Evolutionary conservation across 2,888 invertebrate species (phyloP).

Genomic region (Crematogaster levior): DNA sequence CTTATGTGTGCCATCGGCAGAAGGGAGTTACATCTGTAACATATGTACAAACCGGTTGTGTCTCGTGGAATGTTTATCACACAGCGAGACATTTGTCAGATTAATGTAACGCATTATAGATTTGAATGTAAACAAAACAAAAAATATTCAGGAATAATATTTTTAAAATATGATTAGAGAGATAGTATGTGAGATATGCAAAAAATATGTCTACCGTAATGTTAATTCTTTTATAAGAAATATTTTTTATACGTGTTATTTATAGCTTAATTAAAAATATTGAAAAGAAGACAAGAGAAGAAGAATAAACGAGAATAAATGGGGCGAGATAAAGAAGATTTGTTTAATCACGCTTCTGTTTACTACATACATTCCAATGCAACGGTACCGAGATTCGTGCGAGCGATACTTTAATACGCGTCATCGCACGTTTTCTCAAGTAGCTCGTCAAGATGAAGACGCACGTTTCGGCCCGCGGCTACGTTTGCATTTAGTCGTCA

Average conservation of each 20-base stretch:
- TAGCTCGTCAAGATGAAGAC: conserved; percentile 23
- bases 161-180: no score
- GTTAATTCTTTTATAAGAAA: no score
- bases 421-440: conserved; percentile 7
- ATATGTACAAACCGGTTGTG: neutral
- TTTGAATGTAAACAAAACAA: neutral
- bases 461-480: conserved; percentile 27
- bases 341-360: neutral
- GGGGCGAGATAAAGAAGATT: neutral
- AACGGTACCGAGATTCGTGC: neutral
- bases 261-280: no score
- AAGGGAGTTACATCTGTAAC: conserved; percentile 1
- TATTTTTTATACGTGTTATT: no score
- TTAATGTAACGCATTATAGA: neutral
- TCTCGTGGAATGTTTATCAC: neutral
- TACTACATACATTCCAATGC: neutral
- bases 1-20: conserved; percentile 29
- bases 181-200: no score
- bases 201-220: no score
- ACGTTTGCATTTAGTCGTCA: conserved; percentile 33
- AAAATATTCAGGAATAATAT: neutral
- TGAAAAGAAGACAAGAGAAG: no score
- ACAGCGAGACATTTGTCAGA: neutral
- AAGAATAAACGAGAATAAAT: no score
- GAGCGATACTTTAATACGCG: conserved; percentile 3